Evolutionary conservation across 2,113 vertebrate species (phyloP).

Genomic region (Meles meles): DNA sequence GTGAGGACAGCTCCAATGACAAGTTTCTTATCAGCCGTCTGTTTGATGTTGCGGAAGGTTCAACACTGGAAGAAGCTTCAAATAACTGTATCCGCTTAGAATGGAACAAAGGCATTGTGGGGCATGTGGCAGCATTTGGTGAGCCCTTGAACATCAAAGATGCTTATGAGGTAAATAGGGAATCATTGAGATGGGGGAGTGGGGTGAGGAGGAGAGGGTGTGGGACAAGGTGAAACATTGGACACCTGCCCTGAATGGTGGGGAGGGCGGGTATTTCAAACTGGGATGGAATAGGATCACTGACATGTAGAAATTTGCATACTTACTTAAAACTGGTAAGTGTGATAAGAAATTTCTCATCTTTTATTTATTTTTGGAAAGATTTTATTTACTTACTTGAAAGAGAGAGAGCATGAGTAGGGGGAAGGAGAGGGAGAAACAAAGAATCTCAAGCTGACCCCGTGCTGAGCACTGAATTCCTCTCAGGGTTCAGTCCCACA

Average conservation of each 20-base stretch:
- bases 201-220: neutral
- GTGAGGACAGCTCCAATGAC: constrained; percentile 96
- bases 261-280: neutral
- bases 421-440: neutral
- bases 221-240: neutral
- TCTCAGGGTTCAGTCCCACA: neutral
- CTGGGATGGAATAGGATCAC: neutral
- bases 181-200: neutral
- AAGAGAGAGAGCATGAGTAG: neutral
- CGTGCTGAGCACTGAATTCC: neutral
- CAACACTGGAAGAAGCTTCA: constrained; percentile 94
- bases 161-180: constrained; percentile 91
- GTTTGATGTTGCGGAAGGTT: constrained; percentile 97
- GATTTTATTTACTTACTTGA: neutral
- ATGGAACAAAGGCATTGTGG: constrained; percentile 99
- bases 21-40: constrained; percentile 95
- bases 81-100: constrained; percentile 94
- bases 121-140: constrained; percentile 94
- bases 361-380: neutral
- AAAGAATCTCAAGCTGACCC: neutral
- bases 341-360: neutral
- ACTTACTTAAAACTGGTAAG: neutral
- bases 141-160: constrained; percentile 96
- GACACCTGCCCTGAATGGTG: rapidly evolving
- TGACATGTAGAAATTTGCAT: neutral